These are phyloP conservation scores for Gavia stellata DNA, from an alignment of 2,113 vertebrate species.

Conservation along the genomic window DNA sequence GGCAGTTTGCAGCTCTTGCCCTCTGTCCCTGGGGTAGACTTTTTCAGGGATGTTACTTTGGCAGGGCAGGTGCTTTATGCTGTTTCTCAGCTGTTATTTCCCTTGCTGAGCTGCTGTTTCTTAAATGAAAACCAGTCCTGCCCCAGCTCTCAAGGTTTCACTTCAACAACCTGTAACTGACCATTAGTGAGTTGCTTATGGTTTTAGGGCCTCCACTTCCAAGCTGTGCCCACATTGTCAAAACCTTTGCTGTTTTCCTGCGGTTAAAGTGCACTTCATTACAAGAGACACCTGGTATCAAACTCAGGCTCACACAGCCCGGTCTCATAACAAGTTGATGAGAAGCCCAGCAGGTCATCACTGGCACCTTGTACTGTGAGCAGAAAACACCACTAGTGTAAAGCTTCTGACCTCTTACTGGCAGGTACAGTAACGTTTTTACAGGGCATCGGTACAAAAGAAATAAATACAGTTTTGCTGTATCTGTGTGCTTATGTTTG, in stretches of 20 bases:
- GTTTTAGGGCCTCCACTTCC: neutral
- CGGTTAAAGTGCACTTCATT: accelerated
- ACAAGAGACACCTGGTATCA: accelerated
- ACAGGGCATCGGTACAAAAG: neutral
- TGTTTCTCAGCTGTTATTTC: neutral
- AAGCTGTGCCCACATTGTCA: neutral
- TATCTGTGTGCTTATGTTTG: neutral
- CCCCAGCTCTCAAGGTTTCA: neutral
- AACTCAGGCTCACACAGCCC: neutral
- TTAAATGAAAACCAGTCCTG: neutral
- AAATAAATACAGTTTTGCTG: neutral
- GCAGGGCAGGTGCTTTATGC: neutral
- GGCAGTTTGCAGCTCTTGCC: neutral
- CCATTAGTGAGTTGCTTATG: neutral
- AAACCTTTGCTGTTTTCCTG: neutral
- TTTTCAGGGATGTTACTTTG: neutral
- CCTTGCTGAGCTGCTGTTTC: neutral
- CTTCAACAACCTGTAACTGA: neutral
- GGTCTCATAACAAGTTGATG: neutral
- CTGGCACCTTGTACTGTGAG: neutral
- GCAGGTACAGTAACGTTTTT: neutral
- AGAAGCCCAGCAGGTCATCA: neutral
- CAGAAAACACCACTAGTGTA: neutral
- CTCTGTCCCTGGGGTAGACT: neutral
- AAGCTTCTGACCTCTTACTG: neutral